Base-by-base conservation (phyloP, 2,888 invertebrate genomes). In the Pasiphila rectangulata region DNA sequence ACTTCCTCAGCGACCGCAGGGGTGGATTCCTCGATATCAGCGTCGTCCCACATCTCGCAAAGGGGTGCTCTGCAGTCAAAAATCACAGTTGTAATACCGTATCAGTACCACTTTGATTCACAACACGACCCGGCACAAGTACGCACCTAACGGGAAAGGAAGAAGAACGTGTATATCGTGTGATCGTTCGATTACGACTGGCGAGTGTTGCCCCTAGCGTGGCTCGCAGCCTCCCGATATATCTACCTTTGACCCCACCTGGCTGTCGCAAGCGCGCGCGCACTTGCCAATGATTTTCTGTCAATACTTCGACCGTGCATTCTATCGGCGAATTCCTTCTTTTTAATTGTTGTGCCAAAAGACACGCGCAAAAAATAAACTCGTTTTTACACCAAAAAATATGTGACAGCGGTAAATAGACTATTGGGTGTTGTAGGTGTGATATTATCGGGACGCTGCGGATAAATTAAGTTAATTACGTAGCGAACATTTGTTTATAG, bases 31-130 rank as follows among this genome's bases (percentile, higher is more conserved):
- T 87, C 86, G 63, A 89, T 82, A 62, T 89, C 88, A 75, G 50
- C 50, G 41, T 91, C 91, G 77, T 91, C 91, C 87, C 86, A 86
- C 86, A 88, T 89, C 69, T 75, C 68, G 83, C 56, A 69, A 69
- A 74, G 70, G 76, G 77, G 64, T 73, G 64, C 70, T 83, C 82
- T 83, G 68, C 57, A 74, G 69, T 72, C 57, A 79, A 75, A 83
- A 78, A 76, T 56, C 76, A 77, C 77, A 64, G 46, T 24, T 48
- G 39, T 41, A 32, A 25, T 30, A 25, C 12, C n/a, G 67, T 62
- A 69, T 63, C 13, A 7, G 61, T 44, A 46, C 32, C 64, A 69
- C 64, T 19, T 44, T 27, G 7, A 15, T 13, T 19, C 34, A 35
- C 23, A 64, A 69, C 67, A 58, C 57, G 44, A 41, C 56, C 47